A percentile compares a stretch with the other conserved stretches of the same genome.
These are phyloP conservation scores for Agrochola litura DNA, from an alignment of 2,888 invertebrate species.

Conservation along the genomic window DNA sequence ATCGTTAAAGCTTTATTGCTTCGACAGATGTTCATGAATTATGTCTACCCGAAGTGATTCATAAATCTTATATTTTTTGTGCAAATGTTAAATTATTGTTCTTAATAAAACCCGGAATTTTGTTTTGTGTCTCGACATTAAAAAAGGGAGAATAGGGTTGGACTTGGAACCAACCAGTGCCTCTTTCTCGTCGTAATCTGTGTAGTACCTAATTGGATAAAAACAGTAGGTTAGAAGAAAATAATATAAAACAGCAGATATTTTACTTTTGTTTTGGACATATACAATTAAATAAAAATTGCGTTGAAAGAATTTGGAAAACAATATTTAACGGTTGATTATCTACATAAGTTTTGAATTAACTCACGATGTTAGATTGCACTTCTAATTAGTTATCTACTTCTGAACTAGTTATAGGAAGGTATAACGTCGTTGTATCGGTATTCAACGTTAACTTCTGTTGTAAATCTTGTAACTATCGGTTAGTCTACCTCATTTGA, in stretches of 20 bases:
- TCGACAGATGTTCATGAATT: constrained; percentile 83
- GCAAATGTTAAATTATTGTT: constrained; percentile 70
- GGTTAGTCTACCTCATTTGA: constrained; percentile 64
- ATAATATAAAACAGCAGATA: no score
- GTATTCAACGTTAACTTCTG: constrained; percentile 27
- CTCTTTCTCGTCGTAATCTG: no score
- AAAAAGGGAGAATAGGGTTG: constrained; percentile 26
- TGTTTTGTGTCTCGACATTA: constrained; percentile 50
- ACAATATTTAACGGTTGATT: no score
- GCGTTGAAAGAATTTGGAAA: no score
- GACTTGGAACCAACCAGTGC: no score
- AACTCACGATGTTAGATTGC: not conserved
- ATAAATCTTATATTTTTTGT: constrained; percentile 75
- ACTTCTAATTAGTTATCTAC: not conserved
- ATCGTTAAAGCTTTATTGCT: constrained; percentile 83
- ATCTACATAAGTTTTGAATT: no score
- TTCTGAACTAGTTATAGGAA: not conserved
- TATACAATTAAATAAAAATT: no score
- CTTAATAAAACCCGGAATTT: constrained; percentile 62
- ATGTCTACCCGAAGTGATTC: constrained; percentile 76
- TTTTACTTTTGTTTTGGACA: no score
- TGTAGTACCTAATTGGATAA: no score
- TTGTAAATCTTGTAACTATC: constrained; percentile 53
- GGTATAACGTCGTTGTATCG: constrained; percentile 1
- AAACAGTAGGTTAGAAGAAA: no score